phyloP scores from a whole-genome alignment of 2,113 vertebrate genomes.

The Acinonyx jubatus region DNA sequence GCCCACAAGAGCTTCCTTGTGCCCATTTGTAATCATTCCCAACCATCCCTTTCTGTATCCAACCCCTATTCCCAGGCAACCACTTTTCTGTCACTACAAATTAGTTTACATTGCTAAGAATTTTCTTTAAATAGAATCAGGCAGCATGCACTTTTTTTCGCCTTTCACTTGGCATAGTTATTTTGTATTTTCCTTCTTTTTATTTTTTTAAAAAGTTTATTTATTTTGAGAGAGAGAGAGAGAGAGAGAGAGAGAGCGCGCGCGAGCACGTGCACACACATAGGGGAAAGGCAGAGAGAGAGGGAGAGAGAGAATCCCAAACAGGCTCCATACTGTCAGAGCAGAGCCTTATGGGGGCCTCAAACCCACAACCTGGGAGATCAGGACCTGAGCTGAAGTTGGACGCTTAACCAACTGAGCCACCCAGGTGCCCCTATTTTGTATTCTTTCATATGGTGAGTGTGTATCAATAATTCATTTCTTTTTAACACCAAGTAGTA shows the following conservation, averaged over 20 bases:
- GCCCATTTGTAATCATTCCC: neutral
- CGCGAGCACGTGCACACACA: no score
- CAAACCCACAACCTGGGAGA: no score
- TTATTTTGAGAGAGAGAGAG: no score
- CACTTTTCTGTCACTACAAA: neutral
- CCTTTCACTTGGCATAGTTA: neutral
- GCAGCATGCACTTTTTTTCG: neutral
- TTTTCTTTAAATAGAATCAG: conserved; percentile 43
- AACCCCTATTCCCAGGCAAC: neutral
- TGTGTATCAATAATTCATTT: neutral
- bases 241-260: no score
- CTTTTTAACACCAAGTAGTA: neutral
- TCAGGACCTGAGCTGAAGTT: no score
- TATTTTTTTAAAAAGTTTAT: no score
- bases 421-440: no score
- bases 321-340: no score
- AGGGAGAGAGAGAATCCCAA: no score
- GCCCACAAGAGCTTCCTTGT: neutral
- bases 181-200: neutral
- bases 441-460: neutral
- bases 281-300: no score
- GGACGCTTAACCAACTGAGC: no score
- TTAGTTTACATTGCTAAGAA: neutral
- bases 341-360: no score
- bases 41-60: neutral